phyloP scores from a whole-genome alignment of 2,113 vertebrate genomes.

The Dolichallabes microphthalmus region DNA sequence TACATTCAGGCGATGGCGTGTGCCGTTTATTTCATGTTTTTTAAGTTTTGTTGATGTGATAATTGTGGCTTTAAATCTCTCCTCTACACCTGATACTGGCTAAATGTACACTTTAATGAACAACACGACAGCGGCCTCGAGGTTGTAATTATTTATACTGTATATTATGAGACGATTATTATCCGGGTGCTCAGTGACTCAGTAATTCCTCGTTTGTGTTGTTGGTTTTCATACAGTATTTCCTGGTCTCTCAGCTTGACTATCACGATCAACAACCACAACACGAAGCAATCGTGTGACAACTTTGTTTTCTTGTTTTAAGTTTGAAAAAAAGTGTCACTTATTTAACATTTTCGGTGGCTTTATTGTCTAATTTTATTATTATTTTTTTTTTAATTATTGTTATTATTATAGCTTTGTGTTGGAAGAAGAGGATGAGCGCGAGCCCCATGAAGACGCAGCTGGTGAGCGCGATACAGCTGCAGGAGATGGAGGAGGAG shows the following conservation, averaged over 20 bases:
- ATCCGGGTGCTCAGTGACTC: neutral
- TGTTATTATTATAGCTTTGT: neutral
- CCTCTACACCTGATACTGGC: neutral
- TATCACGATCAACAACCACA: neutral
- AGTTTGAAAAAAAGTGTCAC: neutral
- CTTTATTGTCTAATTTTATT: no score
- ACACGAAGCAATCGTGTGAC: neutral
- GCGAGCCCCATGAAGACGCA: slow-evolving; percentile 59
- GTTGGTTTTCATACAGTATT: neutral
- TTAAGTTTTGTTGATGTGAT: neutral
- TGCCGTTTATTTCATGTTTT: neutral
- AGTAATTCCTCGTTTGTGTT: neutral
- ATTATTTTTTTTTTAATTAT: no score
- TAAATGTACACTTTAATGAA: neutral
- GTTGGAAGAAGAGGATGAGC: slow-evolving; percentile 3
- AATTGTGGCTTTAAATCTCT: neutral
- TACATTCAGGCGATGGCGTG: neutral
- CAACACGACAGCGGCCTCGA: neutral
- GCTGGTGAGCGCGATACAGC: slow-evolving; percentile 71
- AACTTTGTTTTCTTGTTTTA: neutral
- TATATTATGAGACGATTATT: neutral
- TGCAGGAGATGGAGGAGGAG: slow-evolving; percentile 68
- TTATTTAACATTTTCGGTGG: neutral
- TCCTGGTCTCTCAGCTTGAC: neutral
- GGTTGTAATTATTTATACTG: neutral